phyloP scores from a whole-genome alignment of 2,888 invertebrate genomes.

The Drosophila mimetica region DNA sequence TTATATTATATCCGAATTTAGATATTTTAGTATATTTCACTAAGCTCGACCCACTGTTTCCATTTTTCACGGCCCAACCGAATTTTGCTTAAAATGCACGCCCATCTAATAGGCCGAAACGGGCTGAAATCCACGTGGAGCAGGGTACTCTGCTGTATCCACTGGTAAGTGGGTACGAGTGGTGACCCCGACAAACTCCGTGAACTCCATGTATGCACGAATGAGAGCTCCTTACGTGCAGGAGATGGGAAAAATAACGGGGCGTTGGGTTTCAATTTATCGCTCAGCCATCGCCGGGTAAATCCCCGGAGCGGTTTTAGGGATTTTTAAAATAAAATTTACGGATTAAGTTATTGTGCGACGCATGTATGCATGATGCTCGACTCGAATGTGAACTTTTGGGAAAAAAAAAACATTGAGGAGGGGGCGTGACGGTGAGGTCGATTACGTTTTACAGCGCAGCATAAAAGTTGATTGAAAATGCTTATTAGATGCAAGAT shows the following conservation, averaged over 20 bases:
- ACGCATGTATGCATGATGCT: slow-evolving; percentile 33
- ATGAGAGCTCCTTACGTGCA: slow-evolving; percentile 35
- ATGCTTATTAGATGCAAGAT: slow-evolving; percentile 84
- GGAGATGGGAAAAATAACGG: neutral
- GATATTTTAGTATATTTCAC: no score
- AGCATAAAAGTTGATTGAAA: slow-evolving; percentile 83
- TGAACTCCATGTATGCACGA: slow-evolving; percentile 10
- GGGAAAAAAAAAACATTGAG: neutral
- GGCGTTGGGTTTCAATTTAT: slow-evolving; percentile 75
- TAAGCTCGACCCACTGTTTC: slow-evolving; percentile 9
- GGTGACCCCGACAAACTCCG: slow-evolving; percentile 30
- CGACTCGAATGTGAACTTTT: slow-evolving; percentile 5
- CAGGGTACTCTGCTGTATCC: slow-evolving; percentile 5
- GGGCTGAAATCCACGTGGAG: slow-evolving; percentile 19
- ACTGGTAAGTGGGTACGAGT: slow-evolving; percentile 5
- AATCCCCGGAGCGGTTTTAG: slow-evolving; percentile 73
- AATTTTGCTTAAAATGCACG: slow-evolving; percentile 42
- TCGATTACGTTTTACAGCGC: slow-evolving; percentile 80
- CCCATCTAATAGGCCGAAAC: slow-evolving; percentile 55
- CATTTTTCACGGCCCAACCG: slow-evolving; percentile 12
- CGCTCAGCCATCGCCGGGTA: slow-evolving; percentile 42
- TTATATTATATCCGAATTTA: no score
- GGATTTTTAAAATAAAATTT: slow-evolving; percentile 80
- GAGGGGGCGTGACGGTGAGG: slow-evolving; percentile 56
- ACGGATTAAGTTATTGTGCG: slow-evolving; percentile 82